Evolutionary conservation across 2,797 vertebrate species (phyloP), one percentile per base, ranked within the genome.

Genomic region (Sebastes variabilis): DNA sequence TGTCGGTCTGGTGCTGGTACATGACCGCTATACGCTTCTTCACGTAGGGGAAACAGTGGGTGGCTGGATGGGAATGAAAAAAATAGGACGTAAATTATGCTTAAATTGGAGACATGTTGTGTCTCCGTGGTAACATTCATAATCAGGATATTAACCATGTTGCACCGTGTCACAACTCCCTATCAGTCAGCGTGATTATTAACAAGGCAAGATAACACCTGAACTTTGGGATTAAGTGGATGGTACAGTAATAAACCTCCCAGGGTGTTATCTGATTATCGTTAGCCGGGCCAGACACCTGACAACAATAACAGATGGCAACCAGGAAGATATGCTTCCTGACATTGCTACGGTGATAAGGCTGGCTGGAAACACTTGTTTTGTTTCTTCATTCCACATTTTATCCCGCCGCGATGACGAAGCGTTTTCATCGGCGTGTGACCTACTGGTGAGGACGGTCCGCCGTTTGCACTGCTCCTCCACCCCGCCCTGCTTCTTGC

Each of bases 21-120:
- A 99, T 99, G 46, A 99, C 97, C 0, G 98, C 97, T 54, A 99
- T 97, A 22, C 98, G 96, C 90, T 99, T 99, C 92, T 99, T 99
- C 83, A 99, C 98, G 0, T 99, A 99, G 0, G 98, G 98, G 88
- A 99, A 99, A 77, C 97, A 98, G 84, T 99, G 98, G 61, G 97
- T 99, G 42, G 98, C 98, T 99, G 90, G 1, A 52, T 0, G 29
- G 72, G 56, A 24, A 8, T 0, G 13, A 20, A 49, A 38, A 36
- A 38, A 38, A 38, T 38, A 38, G 5, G 22, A 24, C 16, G 2
- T 13, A 4, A 7, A 67, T 49, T 7, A 38, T 8, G 4, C 5
- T 3, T 36, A 46, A 46, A 46, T 46, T 36, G 12, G 16, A 66
- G 13, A 20, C 36, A 6, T 34, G 27, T 18, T 29, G 11, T 13